Conservation (phyloP, 92 coral and sea anemone genomes). For the Epizoanthus fatuus region DNA sequence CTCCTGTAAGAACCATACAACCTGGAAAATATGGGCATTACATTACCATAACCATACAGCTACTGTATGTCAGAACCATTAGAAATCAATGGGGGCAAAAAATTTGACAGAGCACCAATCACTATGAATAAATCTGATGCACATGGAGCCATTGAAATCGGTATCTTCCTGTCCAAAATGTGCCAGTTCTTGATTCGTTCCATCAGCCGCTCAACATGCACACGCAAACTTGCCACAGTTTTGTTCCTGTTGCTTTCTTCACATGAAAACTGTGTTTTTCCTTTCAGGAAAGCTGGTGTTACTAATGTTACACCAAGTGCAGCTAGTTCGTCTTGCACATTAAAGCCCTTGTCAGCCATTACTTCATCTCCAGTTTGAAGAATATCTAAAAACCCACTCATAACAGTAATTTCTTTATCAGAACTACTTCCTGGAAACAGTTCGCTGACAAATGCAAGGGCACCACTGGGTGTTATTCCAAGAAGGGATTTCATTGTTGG, state of each 20-base stretch:
- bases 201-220: slow-evolving; percentile 46
- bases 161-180: slow-evolving; percentile 31
- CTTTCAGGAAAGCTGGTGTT: slow-evolving; percentile 18
- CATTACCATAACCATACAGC: no score
- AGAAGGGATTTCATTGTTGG: slow-evolving; percentile 50
- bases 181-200: slow-evolving; percentile 52
- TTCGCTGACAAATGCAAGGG: slow-evolving; percentile 48
- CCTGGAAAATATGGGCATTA: no score
- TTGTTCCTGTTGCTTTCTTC: slow-evolving; percentile 35
- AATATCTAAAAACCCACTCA: slow-evolving; percentile 26
- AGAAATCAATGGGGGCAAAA: no score
- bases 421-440: slow-evolving; percentile 51
- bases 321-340: background rate
- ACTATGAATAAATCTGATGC: slow-evolving; percentile 13
- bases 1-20: no score
- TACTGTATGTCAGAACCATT: no score
- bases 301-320: slow-evolving; percentile 23
- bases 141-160: slow-evolving; percentile 41
- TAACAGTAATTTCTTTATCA: slow-evolving; percentile 47
- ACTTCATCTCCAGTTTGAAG: slow-evolving; percentile 17
- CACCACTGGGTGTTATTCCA: slow-evolving; percentile 53
- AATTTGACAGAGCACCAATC: no score
- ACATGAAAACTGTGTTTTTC: background rate
- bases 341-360: background rate
- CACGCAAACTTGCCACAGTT: slow-evolving; percentile 25